These are phyloP conservation scores for Burhinus bistriatus DNA, from an alignment of 2,113 vertebrate species.

Conservation along the genomic window DNA sequence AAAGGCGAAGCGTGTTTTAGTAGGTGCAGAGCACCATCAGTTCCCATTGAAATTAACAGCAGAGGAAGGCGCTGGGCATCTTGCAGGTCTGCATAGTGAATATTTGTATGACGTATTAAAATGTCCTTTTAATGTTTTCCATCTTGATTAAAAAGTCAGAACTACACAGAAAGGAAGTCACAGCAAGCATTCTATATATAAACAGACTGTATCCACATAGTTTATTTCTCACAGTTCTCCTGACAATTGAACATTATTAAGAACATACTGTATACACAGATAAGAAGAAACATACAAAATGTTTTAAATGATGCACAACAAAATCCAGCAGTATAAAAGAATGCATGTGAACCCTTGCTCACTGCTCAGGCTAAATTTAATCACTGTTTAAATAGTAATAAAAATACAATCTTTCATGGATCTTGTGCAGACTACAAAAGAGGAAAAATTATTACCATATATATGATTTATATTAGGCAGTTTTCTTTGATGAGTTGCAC, in stretches of 20 bases:
- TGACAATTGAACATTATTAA: constrained; percentile 98
- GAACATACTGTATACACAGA: constrained; percentile 99
- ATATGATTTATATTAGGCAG: constrained; percentile 85
- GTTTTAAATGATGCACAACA: constrained; percentile 98
- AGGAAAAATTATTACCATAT: constrained; percentile 85
- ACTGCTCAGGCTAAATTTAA: constrained; percentile 85
- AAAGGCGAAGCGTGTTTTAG: not conserved
- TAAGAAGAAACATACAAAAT: constrained; percentile 96
- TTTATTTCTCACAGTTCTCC: constrained; percentile 99
- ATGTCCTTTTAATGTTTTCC: not conserved
- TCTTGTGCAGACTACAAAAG: constrained; percentile 90
- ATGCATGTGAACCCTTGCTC: constrained; percentile 84
- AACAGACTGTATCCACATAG: constrained; percentile 96
- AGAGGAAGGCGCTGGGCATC: not conserved
- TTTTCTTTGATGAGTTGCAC: constrained; percentile 82
- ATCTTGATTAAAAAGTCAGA: constrained; percentile 28
- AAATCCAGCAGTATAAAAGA: constrained; percentile 97
- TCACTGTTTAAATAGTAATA: constrained; percentile 99
- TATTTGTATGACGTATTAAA: not conserved
- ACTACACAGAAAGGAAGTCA: constrained; percentile 76
- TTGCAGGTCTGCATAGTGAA: not conserved
- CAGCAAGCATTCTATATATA: constrained; percentile 81
- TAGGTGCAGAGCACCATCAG: not conserved
- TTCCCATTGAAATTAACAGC: not conserved
- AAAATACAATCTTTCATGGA: constrained; percentile 99